phyloP scores from a whole-genome alignment of 2,113 vertebrate genomes.

The Saguinus midas region DNA sequence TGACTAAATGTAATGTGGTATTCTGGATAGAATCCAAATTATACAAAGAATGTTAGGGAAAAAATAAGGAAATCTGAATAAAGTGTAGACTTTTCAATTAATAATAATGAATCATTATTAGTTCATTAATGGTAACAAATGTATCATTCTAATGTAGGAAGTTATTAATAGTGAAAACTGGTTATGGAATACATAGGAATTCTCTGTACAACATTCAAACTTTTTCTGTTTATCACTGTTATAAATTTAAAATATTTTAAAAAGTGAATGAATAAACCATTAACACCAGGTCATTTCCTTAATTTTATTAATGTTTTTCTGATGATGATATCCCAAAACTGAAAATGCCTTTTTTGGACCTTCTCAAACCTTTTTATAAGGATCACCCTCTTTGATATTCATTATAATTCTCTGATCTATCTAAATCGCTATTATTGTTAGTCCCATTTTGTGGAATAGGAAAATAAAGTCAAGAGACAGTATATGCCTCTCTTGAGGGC shows the following conservation, averaged over 20 bases:
- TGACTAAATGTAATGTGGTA: not conserved
- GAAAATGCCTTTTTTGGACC: not conserved
- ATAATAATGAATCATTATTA: not conserved
- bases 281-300: not conserved
- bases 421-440: not conserved
- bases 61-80: constrained; percentile 7
- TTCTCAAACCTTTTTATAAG: not conserved
- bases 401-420: not conserved
- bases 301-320: not conserved
- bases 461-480: not conserved
- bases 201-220: not conserved
- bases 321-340: not conserved
- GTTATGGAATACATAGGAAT: not conserved
- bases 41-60: not conserved
- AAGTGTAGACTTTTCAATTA: not conserved
- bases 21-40: not conserved
- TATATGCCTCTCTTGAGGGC: not conserved
- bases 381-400: not conserved
- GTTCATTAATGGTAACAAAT: not conserved
- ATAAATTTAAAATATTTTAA: not conserved
- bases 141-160: not conserved
- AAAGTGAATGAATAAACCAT: not conserved
- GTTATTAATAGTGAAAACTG: not conserved
- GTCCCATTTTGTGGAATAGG: not conserved
- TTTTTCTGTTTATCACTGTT: not conserved